Base-by-base conservation (phyloP, 23 tunicate genomes). In the Pegea sp. region DNA sequence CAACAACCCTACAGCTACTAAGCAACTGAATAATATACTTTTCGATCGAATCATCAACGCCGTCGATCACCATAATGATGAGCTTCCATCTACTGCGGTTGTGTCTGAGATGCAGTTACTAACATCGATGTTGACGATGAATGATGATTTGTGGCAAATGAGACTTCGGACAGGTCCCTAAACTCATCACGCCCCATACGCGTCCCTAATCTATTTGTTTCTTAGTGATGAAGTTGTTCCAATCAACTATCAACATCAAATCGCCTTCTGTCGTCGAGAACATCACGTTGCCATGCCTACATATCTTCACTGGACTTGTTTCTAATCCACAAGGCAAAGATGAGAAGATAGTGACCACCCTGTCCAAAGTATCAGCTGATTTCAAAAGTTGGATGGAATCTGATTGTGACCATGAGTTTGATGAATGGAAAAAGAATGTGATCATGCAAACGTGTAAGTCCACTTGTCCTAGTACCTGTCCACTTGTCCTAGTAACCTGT, bases 201-300 rank as follows among this genome's bases (percentile, higher is more conserved):
- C n/a, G n/a, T n/a, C n/a, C n/a, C n/a, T n/a, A n/a, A n/a, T n/a
- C n/a, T n/a, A n/a, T 16, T 33, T 18, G 30, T 49, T 28, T 69
- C 44, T 19, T 53, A 56, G 95, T 67, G 5, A 63, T 74, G 52
- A 70, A 68, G 26, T 63, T 84, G 4, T 84, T 84, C 51, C 86
- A 84, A 58, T 67, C 44, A 20, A 63, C 70, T 6, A 68, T 74
- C 16, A 38, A 53, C 28, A 63, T 74, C 51, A 53, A 68, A 52
- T 62, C 84, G 26, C 84, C 95, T 44, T 77, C 95, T 0, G 72
- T 84, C 2, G 66, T 67, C 32, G 95, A 84, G 34, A 84, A 74
- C 31, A 64, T 84, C 25, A 84, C 84, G 0, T 48, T 84, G 23
- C 95, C 95, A 1, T 84, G 95, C 56, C 42, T 76, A 31, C 52